Evolutionary conservation across 2,888 invertebrate genomes (phyloP), one percentile per base, ranked within the genome.

Genomic region (Papilio protenor): DNA sequence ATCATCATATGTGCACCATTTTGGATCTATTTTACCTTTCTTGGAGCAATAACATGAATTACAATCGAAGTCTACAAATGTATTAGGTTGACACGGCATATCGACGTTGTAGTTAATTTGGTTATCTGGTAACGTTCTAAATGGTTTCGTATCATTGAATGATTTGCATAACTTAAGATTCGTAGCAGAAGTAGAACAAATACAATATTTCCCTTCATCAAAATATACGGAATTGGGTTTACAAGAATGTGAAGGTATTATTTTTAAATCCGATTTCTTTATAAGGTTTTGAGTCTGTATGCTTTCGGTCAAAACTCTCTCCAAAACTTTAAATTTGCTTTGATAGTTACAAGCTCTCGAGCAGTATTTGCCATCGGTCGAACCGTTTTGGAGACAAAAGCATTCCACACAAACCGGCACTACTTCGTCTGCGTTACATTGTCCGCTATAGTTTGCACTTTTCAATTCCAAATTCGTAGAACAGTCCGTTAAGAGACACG

Each of bases 1-100:
- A 70, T 94, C 91, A 61, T 94, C 94, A 21, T 89, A 87, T 0
- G 94, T 94, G 77, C 94, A 94, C 94, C 94, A 94, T 80, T 92
- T 92, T 0, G 87, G 87, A 80, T 94, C 91, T 59, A 94, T 86
- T 61, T 83, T 90, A 5, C 94, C 94, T n/a, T 84, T 82, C 82
- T 90, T 91, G 0, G 86, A 84, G 80, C 95, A 95, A 79, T 90
- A 93, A 80, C 95, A 95, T 1, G 90, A 90, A 77, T 95, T 95
- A 79, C 95, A 95, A 78, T 90, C 91, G 75, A 92, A 88, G 75
- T 92, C 89, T 0, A 94, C 85, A 78, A 92, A 91, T 1, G 91
- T 91, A 66, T 88, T 90, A 0, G 94, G 92, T 78, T 90, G 89
- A 81, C 94, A 94, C 16, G 86, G 81, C 2, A 78, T 81, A 10